phyloP scores from a whole-genome alignment of 2,888 invertebrate genomes.

The Pelosia muscerda region DNA sequence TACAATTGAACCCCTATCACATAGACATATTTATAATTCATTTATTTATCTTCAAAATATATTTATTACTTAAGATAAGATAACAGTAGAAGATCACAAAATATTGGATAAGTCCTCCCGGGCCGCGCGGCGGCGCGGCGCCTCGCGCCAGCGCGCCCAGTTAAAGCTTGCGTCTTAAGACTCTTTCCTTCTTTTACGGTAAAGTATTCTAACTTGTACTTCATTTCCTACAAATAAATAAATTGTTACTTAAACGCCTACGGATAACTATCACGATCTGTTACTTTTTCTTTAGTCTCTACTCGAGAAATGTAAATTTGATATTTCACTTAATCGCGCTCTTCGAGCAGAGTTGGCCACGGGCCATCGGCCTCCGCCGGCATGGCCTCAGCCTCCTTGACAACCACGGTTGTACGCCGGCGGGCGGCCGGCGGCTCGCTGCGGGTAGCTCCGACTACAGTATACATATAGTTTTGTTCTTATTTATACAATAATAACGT shows the following conservation, averaged over 20 bases:
- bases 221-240: conserved; percentile 78
- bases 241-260: conserved; percentile 57
- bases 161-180: conserved; percentile 66
- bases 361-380: background rate
- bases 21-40: conserved; percentile 41
- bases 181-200: conserved; percentile 24
- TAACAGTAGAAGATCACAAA: conserved; percentile 64
- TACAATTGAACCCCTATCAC: conserved; percentile 39
- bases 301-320: conserved; percentile 29
- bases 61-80: conserved; percentile 53
- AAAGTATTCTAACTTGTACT: conserved; percentile 75
- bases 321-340: conserved; percentile 21
- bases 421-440: conserved; percentile 29
- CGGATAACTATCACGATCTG: conserved; percentile 57
- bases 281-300: conserved; percentile 35
- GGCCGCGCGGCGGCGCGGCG: conserved; percentile 9
- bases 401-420: too few species aligned
- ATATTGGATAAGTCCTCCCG: conserved; percentile 53
- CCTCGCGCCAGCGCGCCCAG: conserved; percentile 46
- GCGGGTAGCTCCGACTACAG: conserved; percentile 47
- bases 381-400: background rate
- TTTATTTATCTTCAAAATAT: conserved; percentile 56
- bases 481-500: conserved; percentile 52
- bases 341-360: background rate
- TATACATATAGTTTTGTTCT: conserved; percentile 47